A percentile compares a stretch with the other conserved stretches of the same genome.
These are phyloP conservation scores for Tipula helvola DNA, from an alignment of 2,888 invertebrate species.

Conservation along the genomic window DNA sequence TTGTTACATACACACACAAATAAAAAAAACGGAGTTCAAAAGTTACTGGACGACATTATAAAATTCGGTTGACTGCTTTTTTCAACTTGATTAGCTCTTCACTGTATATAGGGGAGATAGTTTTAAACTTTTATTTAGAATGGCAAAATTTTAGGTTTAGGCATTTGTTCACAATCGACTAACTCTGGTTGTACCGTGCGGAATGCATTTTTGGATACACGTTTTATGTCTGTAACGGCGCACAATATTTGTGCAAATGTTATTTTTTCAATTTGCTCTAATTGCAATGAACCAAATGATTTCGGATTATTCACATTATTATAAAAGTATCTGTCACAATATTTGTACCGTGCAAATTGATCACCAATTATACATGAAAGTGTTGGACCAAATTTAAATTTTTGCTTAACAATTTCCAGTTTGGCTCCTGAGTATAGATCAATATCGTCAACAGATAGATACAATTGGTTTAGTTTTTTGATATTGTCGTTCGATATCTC, in stretches of 20 bases:
- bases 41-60: background rate
- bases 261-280: constrained; percentile 48
- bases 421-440: constrained; percentile 64
- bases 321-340: constrained; percentile 62
- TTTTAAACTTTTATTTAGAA: background rate
- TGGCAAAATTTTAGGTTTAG: background rate
- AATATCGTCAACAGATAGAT: constrained; percentile 41
- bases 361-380: constrained; percentile 62
- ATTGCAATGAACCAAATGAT: constrained; percentile 31
- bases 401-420: constrained; percentile 47
- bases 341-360: constrained; percentile 50
- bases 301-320: constrained; percentile 38
- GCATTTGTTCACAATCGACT: background rate
- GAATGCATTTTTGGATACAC: constrained; percentile 22
- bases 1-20: background rate
- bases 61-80: background rate
- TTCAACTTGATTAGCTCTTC: background rate
- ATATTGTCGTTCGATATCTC: constrained; percentile 43
- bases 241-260: constrained; percentile 51
- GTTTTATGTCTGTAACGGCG: constrained; percentile 50
- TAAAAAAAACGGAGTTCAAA: background rate
- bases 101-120: background rate
- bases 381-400: constrained; percentile 54
- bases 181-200: background rate
- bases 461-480: constrained; percentile 34